Evolutionary conservation across 1,140 invertebrate species (phyloP).

Genomic region (Brachionus plicatilis): DNA sequence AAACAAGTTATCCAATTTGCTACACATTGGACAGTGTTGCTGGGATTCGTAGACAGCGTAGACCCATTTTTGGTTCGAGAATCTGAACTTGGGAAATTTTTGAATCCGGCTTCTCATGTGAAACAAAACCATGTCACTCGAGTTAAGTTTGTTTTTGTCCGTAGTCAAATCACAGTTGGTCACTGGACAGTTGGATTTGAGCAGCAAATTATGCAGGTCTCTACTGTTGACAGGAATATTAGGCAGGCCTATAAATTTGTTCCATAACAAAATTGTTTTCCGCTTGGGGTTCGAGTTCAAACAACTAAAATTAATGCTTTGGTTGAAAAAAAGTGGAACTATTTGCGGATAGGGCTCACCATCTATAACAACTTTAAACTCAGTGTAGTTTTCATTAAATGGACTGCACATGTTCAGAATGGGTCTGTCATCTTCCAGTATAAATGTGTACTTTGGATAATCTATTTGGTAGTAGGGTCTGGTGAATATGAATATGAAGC

Average conservation of each 20-base stretch:
- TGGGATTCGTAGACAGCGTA: slow-evolving; percentile 32
- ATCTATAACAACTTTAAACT: background rate
- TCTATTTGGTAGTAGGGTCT: slow-evolving; percentile 5
- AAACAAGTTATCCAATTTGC: slow-evolving; percentile 43
- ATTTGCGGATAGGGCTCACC: slow-evolving; percentile 5
- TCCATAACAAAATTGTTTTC: slow-evolving; percentile 34
- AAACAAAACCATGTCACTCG: slow-evolving; percentile 38
- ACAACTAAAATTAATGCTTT: slow-evolving; percentile 2
- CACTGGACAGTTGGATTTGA: slow-evolving; percentile 4
- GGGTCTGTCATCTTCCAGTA: background rate
- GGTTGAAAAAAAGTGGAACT: background rate
- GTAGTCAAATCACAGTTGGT: background rate
- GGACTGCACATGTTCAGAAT: background rate
- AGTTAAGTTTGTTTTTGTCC: background rate
- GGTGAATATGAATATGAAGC: background rate
- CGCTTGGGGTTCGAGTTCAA: background rate
- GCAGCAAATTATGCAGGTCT: background rate
- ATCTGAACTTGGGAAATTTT: slow-evolving; percentile 8
- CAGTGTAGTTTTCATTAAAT: background rate
- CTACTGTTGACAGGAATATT: background rate
- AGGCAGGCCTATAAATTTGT: background rate
- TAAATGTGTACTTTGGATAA: background rate
- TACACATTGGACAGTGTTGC: slow-evolving; percentile 31
- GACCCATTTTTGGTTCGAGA: slow-evolving; percentile 12
- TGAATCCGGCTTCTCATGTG: slow-evolving; percentile 28